Evolutionary conservation across 2,797 vertebrate species (phyloP).

Genomic region (Sitta carolinensis): DNA sequence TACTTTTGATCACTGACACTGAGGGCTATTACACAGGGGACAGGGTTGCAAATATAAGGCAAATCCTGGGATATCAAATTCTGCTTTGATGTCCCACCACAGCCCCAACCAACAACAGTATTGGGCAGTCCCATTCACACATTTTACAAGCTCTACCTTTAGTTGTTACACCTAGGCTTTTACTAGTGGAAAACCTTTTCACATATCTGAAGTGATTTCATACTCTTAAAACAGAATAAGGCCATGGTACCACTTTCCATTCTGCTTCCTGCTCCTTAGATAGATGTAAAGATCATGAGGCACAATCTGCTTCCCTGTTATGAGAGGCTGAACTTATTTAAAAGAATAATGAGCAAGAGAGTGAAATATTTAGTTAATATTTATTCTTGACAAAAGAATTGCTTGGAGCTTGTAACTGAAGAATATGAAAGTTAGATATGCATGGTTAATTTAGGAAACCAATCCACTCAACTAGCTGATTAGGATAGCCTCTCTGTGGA

Average conservation of each 20-base stretch:
- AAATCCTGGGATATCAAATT: neutral
- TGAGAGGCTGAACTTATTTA: neutral
- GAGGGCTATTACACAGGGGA: neutral
- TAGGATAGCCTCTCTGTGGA: neutral
- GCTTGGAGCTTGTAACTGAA: neutral
- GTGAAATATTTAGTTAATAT: neutral
- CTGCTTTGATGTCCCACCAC: neutral
- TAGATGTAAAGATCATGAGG: neutral
- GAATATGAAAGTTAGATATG: neutral
- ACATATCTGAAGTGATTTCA: neutral
- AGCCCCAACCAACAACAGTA: neutral
- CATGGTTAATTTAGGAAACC: neutral
- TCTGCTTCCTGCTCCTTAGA: neutral
- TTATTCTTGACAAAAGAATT: neutral
- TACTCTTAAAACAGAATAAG: neutral
- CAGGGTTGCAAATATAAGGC: neutral
- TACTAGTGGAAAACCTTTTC: neutral
- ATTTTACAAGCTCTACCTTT: neutral
- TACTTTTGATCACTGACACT: neutral
- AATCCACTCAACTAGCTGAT: neutral
- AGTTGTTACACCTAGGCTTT: neutral
- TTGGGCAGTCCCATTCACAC: accelerated
- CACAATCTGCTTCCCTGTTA: neutral
- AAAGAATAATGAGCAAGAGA: neutral
- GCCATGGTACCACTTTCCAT: neutral